A percentile compares a stretch with the other conserved stretches of the same genome.
These are phyloP conservation scores for Scaptomyza caliginosa DNA, from an alignment of 2,888 invertebrate genomes.

Conservation along the genomic window DNA sequence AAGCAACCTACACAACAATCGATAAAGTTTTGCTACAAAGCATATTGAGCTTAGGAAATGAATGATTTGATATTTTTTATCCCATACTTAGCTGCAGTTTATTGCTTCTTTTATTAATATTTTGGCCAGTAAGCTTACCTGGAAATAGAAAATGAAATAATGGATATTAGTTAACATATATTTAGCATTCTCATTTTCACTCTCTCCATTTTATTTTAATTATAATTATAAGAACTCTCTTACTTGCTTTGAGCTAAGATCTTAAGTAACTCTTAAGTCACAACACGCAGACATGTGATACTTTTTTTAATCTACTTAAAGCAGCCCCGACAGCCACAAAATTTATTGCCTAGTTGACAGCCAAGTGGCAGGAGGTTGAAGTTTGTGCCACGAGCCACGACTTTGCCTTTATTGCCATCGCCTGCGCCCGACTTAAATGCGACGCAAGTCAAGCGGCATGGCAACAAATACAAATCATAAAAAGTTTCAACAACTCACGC, in stretches of 20 bases:
- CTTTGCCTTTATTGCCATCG: background rate
- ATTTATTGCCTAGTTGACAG: slow-evolving; percentile 27
- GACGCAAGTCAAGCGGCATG: slow-evolving; percentile 1
- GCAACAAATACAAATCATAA: slow-evolving; percentile 63
- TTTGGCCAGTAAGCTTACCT: slow-evolving; percentile 51
- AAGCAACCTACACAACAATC: slow-evolving; percentile 4
- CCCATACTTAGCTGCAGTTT: slow-evolving; percentile 36
- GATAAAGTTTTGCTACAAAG: slow-evolving; percentile 1
- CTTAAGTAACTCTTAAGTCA: slow-evolving; percentile 9
- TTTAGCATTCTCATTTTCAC: too few species aligned
- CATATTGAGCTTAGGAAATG: background rate
- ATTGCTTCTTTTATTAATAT: background rate
- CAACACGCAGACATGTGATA: slow-evolving; percentile 18
- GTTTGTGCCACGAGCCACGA: background rate
- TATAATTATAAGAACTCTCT: slow-evolving; percentile 3
- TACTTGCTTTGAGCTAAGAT: slow-evolving; percentile 14
- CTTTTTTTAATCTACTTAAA: slow-evolving; percentile 55
- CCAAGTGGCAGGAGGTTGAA: background rate
- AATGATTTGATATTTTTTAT: background rate
- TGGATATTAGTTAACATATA: slow-evolving; percentile 9
- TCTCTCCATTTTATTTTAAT: too few species aligned
- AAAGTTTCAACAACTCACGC: slow-evolving; percentile 74
- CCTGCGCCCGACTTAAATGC: background rate
- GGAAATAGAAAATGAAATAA: slow-evolving; percentile 39
- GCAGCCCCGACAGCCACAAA: slow-evolving; percentile 18